Evolutionary conservation across 2,888 invertebrate species (phyloP), one percentile per base, ranked within the genome.

Genomic region (Cataglyphis albicans): DNA sequence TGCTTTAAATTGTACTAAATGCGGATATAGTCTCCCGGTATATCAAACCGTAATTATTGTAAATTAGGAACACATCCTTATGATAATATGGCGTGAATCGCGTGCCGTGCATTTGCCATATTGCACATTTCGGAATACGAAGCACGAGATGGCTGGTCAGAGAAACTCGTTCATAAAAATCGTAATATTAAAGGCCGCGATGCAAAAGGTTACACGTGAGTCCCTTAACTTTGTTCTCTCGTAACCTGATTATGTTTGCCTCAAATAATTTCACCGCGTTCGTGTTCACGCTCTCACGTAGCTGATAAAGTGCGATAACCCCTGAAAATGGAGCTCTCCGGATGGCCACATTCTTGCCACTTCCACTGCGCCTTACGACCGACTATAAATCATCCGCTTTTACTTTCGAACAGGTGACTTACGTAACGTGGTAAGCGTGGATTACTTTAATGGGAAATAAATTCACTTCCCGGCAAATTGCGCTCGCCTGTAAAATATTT

Each of bases 241-340:
- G 32, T 48, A 78, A 70, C 70, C 78, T 70, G 70, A 78, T 80
- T 80, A 70, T 44, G 78, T 80, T 80, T 59, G 70, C 25, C 35
- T 70, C 35, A 44, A 70, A 70, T 80, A 80, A 80, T 80, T 70
- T 55, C 25, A 18, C 59, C 78, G 44, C 35, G 32, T 35, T 57
- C 52, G 67, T 67, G 67, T 67, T 68, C 59, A 70, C 44, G 70
- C 32, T 48, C 65, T 80, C 78, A 35, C 59, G 59, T 70, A 44
- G 35, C 78, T 70, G 78, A 80, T 80, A 80, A 80, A 80, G 44
- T 44, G 70, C 59, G 70, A 80, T 80, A 80, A 80, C 59, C 78
- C 44, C 59, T 57, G 78, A 78, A 78, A 78, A 70, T 44, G 59
- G 70, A 80, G 78, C 78, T 48, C 59, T 70, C 48, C 7, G 38